Conservation (phyloP, 2,113 vertebrate species). For the Channa maculata region DNA sequence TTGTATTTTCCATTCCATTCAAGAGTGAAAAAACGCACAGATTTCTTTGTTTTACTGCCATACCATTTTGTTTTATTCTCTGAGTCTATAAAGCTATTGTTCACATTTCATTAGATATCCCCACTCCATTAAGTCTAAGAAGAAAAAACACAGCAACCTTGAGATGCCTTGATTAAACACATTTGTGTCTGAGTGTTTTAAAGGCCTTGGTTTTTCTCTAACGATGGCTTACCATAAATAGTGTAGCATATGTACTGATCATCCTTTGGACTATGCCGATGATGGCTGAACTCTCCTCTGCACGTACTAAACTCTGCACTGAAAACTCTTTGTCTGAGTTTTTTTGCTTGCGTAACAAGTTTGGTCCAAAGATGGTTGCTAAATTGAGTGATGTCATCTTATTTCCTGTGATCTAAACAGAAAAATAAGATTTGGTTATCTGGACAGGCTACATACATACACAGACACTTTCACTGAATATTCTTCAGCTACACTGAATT, state of each 20-base stretch:
- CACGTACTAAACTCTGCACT: constrained; percentile 93
- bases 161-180: background rate
- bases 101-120: constrained; percentile 55
- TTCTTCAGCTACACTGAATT: too few relatives aligned
- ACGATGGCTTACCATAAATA: constrained; percentile 90
- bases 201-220: constrained; percentile 1
- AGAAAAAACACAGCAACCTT: background rate
- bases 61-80: constrained; percentile 51
- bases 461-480: background rate
- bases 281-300: constrained; percentile 93
- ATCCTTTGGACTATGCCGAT: constrained; percentile 93
- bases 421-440: constrained; percentile 5
- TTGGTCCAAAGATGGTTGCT: constrained; percentile 98
- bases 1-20: constrained; percentile 11
- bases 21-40: constrained; percentile 4
- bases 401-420: constrained; percentile 91
- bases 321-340: constrained; percentile 96
- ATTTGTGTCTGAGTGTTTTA: background rate
- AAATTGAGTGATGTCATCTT: constrained; percentile 98
- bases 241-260: constrained; percentile 89
- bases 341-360: constrained; percentile 95
- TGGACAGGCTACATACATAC: background rate
- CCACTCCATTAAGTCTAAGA: constrained; percentile 38
- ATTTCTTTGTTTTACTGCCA: constrained; percentile 19
- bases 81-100: constrained; percentile 43